A percentile compares a stretch with the other conserved stretches of the same genome.
Evolutionary conservation across 2,888 invertebrate genomes (phyloP).

Genomic region (Parnassius mnemosyne): DNA sequence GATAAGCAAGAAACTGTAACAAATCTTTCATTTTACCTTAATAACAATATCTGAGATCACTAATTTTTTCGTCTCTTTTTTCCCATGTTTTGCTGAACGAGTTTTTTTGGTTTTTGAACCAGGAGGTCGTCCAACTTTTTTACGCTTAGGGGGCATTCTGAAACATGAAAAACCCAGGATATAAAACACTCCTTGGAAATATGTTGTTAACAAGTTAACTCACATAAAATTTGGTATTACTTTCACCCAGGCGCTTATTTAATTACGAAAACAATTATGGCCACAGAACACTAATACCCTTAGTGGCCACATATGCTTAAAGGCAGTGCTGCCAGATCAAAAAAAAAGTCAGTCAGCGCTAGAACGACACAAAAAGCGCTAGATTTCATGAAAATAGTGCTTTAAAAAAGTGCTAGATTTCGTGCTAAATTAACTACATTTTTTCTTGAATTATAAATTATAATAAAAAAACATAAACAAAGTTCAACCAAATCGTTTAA

Average conservation of each 20-base stretch:
- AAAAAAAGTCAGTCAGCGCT: too few species aligned
- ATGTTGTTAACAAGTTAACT: slow-evolving; percentile 44
- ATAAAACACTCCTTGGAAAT: slow-evolving; percentile 39
- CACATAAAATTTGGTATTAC: slow-evolving; percentile 65
- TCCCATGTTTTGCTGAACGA: slow-evolving; percentile 17
- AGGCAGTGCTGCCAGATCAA: too few species aligned
- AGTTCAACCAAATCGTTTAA: too few species aligned
- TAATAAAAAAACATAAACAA: too few species aligned
- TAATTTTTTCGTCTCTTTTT: slow-evolving; percentile 32
- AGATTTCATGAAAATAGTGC: too few species aligned
- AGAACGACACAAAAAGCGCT: too few species aligned
- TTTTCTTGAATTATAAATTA: too few species aligned
- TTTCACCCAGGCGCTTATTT: slow-evolving; percentile 70
- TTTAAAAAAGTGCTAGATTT: too few species aligned
- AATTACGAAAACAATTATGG: slow-evolving; percentile 27
- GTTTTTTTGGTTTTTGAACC: slow-evolving; percentile 47
- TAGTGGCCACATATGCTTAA: too few species aligned
- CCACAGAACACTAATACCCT: too few species aligned
- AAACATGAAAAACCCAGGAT: slow-evolving; percentile 29
- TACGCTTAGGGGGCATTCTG: slow-evolving; percentile 60
- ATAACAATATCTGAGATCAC: slow-evolving; percentile 13
- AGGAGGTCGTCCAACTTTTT: slow-evolving; percentile 47
- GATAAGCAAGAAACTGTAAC: not conserved
- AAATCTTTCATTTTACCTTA: slow-evolving; percentile 18
- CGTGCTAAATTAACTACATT: too few species aligned